Conservation (phyloP, 2,888 invertebrate species). For the Biston betularia region DNA sequence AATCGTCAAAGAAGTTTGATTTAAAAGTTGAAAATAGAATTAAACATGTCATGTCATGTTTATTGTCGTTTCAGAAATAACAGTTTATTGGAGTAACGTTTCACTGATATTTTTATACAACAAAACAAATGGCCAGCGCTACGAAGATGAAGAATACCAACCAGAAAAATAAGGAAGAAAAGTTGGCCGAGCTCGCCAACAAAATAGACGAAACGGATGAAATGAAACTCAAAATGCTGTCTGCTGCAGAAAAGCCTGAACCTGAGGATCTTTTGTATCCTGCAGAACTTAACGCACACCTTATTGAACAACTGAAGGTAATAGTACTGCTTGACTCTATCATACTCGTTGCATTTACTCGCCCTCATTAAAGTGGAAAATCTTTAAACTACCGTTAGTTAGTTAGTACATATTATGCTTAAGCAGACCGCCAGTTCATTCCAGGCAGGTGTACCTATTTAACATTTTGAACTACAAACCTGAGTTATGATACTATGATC, state of each 20-base stretch:
- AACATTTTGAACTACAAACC: no score
- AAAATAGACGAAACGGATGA: conserved; percentile 83
- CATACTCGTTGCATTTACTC: no score
- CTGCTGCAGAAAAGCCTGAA: conserved; percentile 68
- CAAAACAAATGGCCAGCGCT: conserved; percentile 47
- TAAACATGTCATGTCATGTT: conserved; percentile 3
- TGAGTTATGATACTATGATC: no score
- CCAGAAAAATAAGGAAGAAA: conserved; percentile 60
- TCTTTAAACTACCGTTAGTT: no score
- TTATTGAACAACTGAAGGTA: conserved; percentile 87
- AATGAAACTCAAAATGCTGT: conserved; percentile 81
- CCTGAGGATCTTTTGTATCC: conserved; percentile 84
- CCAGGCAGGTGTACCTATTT: no score
- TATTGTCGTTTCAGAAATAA: background rate
- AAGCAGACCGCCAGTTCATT: no score
- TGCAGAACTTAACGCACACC: conserved; percentile 86
- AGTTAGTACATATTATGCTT: no score
- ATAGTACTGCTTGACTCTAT: no score
- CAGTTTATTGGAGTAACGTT: background rate
- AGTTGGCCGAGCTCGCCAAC: conserved; percentile 60
- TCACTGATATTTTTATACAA: conserved; percentile 33
- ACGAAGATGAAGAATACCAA: background rate
- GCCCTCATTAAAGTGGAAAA: no score
- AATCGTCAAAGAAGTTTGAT: no score
- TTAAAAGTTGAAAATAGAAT: background rate